Evolutionary conservation across 2,888 invertebrate genomes (phyloP).

Genomic region (Mechanitis mazaeus): DNA sequence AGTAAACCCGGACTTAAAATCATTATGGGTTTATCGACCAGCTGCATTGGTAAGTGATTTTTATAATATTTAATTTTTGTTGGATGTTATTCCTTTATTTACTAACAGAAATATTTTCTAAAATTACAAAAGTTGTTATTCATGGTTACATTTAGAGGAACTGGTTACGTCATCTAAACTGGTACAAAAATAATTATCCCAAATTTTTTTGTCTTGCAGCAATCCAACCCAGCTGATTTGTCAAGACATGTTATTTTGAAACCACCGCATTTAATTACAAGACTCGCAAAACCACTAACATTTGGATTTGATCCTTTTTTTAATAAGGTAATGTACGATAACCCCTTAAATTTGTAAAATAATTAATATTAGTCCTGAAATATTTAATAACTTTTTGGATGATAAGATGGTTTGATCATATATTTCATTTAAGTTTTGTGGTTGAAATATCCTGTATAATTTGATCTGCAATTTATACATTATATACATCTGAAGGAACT

Average conservation of each 20-base stretch:
- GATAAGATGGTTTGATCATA: no score
- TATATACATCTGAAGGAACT: no score
- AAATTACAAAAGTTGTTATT: no score
- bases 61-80: neutral
- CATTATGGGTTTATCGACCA: conserved; percentile 38
- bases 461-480: no score
- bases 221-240: conserved; percentile 25
- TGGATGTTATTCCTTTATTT: neutral
- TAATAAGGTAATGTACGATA: conserved; percentile 40
- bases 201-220: conserved; percentile 20
- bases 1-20: conserved; percentile 32
- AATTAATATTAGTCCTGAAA: no score
- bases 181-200: neutral
- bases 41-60: conserved; percentile 32
- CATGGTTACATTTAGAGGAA: no score
- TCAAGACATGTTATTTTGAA: conserved; percentile 26
- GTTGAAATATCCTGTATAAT: no score
- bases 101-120: no score
- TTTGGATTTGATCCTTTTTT: conserved; percentile 50
- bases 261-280: conserved; percentile 43
- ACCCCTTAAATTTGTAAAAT: no score
- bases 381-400: no score
- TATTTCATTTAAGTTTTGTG: no score
- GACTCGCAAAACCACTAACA: conserved; percentile 46
- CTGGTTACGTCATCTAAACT: neutral